Evolutionary conservation across 2,113 vertebrate species (phyloP), one percentile per base, ranked within the genome.

Genomic region (Rhynchomys soricoides): DNA sequence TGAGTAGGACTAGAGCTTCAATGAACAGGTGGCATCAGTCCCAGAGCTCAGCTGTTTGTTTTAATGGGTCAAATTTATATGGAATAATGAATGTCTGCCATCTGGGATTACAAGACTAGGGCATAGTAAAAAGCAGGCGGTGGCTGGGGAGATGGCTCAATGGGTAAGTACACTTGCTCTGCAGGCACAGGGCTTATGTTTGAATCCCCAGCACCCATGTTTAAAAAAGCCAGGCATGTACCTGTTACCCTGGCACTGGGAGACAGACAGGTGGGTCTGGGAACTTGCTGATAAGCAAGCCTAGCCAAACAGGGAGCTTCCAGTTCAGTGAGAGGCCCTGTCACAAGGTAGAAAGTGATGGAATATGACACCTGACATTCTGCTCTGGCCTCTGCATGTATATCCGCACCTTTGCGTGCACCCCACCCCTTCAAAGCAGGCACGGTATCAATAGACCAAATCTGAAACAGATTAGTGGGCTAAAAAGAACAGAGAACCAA

Each of bases 401-500:
- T 40, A 59, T 22, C 52, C 22, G 26, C 34, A 59, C 79, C 15
- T 0, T 0, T 83, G n/a, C 1, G 3, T 74, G 40, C n/a, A 74
- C 71, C n/a, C 21, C 21, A 10, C 1, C n/a, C 71, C 19, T 19
- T 68, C 66, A 68, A 68, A 74, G 71, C 71, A 74, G 71, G n/a
- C n/a, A 21, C 10, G 37, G 70, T 71, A 40, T 43, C 71, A 74
- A 22, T 43, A 43, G n/a, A 40, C 21, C 71, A 22, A 8, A 45
- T 55, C 55, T 24, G 48, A 50, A 24, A 16, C 31, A 6, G 15
- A 29, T 10, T 0, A 48, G 40, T 3, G 48, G 48, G 34, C 7
- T 34, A 1, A 37, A 13, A 0, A 2, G 68, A 50, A 13, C 12
- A 5, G n/a, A 15, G 68, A 11, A 12, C 52, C 78, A 0, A 3